Percentiles rank a stretch among this genome's conserved stretches.
These are phyloP conservation scores for Cryptus armator DNA, from an alignment of 2,888 invertebrate species.

Conservation along the genomic window DNA sequence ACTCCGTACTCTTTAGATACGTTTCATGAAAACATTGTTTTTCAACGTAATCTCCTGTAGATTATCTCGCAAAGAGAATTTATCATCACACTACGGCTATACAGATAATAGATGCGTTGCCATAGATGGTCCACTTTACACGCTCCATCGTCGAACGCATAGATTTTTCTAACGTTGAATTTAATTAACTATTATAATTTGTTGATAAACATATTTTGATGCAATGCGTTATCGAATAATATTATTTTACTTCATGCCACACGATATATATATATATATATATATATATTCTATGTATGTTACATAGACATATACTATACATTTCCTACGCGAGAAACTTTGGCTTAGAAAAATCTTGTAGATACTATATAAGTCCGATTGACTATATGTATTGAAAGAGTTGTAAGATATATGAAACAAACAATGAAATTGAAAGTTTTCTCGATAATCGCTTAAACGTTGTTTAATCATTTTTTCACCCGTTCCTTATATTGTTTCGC, in stretches of 20 bases:
- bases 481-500: not conserved
- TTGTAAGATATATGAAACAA: constrained; percentile 2
- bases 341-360: constrained; percentile 28
- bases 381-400: constrained; percentile 22
- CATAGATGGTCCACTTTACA: constrained; percentile 45
- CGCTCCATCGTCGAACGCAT: constrained; percentile 14
- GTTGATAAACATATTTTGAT: constrained; percentile 47
- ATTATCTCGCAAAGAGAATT: not conserved
- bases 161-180: constrained; percentile 56
- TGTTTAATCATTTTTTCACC: not conserved
- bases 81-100: constrained; percentile 6
- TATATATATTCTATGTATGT: constrained; percentile 31
- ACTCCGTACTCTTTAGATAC: constrained; percentile 6
- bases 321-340: not conserved
- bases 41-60: not conserved
- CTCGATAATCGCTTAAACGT: not conserved
- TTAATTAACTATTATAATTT: constrained; percentile 39
- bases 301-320: constrained; percentile 40
- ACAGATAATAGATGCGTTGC: constrained; percentile 28
- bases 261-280: constrained; percentile 36
- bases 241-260: constrained; percentile 58
- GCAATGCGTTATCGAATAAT: constrained; percentile 50
- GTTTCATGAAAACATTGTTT: not conserved
- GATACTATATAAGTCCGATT: constrained; percentile 16
- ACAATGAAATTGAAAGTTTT: constrained; percentile 11